phyloP scores from a whole-genome alignment of 2,797 vertebrate species.

The Aeoliscus strigatus region DNA sequence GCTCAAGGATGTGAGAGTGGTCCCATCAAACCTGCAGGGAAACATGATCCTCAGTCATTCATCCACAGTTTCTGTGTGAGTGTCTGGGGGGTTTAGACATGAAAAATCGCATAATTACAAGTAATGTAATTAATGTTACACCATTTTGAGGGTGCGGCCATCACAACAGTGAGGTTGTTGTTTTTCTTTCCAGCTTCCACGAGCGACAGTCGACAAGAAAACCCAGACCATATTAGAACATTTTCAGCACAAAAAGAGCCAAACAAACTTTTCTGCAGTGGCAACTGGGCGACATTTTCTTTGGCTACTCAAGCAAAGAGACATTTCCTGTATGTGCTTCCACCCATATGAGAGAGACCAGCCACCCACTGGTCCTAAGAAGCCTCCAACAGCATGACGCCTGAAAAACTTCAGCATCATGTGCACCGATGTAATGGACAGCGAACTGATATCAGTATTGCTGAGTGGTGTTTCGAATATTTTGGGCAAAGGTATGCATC shows the following conservation, averaged over 20 bases:
- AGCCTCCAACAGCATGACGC: conserved; percentile 17
- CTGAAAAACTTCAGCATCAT: conserved; percentile 9
- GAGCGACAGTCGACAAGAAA: conserved; percentile 13
- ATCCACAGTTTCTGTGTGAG: no score
- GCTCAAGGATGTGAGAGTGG: no score
- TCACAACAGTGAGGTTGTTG: conserved; percentile 9
- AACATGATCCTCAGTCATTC: no score
- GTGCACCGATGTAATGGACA: conserved; percentile 2
- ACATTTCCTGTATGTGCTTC: conserved; percentile 54
- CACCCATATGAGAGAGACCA: conserved; percentile 28
- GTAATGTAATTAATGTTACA: conserved; percentile 9
- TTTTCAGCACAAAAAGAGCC: conserved; percentile 24
- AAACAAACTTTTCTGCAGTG: conserved; percentile 15
- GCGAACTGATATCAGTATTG: no score
- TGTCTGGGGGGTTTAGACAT: conserved; percentile 5
- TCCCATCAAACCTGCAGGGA: no score
- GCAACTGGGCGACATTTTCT: conserved; percentile 49
- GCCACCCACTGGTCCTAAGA: conserved; percentile 12
- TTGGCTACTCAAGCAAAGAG: conserved; percentile 48
- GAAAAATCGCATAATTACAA: conserved; percentile 6
- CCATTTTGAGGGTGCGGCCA: conserved; percentile 11
- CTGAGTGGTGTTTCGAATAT: no score
- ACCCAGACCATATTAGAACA: conserved; percentile 20
- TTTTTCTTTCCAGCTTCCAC: conserved; percentile 12
- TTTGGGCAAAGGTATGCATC: no score